Evolutionary conservation across 2,113 vertebrate genomes (phyloP).

Genomic region (Tylochromis polylepis): DNA sequence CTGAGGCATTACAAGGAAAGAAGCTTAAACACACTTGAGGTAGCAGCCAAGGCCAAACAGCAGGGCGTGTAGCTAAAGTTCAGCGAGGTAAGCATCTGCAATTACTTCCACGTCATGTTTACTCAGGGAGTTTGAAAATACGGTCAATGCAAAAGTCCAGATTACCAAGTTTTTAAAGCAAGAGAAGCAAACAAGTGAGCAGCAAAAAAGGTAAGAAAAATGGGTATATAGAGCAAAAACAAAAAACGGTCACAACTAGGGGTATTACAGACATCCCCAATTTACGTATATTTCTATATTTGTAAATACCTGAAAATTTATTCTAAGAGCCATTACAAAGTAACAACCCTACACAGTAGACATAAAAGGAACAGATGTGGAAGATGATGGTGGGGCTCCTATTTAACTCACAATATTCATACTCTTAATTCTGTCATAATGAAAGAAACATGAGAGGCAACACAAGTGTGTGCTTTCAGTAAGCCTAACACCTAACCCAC

Average conservation of each 20-base stretch:
- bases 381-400: background rate
- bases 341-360: background rate
- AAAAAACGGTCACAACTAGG: background rate
- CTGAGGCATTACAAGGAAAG: background rate
- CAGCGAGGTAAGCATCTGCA: background rate
- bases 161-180: background rate
- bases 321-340: background rate
- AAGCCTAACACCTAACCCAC: background rate
- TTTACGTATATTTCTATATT: background rate
- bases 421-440: background rate
- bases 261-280: background rate
- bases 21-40: background rate
- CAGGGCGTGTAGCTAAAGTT: background rate
- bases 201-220: background rate
- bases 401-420: background rate
- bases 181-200: background rate
- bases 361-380: background rate
- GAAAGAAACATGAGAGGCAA: background rate
- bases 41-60: background rate
- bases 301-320: background rate
- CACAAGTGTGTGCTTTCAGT: background rate
- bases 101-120: background rate
- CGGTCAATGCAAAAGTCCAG: background rate
- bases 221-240: background rate
- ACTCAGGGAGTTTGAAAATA: background rate